phyloP scores from a whole-genome alignment of 2,113 vertebrate species.

The Onychostruthus taczanowskii region DNA sequence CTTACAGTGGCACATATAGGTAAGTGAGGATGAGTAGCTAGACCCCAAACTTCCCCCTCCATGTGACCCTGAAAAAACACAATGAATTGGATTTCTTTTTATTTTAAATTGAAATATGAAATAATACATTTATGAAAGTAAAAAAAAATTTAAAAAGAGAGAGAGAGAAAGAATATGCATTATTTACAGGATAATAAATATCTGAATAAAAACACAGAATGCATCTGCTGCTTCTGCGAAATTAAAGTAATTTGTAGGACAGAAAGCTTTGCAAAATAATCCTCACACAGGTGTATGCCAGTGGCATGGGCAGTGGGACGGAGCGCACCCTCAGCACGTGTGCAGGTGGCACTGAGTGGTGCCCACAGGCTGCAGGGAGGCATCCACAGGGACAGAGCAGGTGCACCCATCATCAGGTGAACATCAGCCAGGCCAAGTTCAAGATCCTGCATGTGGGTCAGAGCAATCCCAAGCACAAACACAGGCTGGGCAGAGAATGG shows the following conservation, averaged over 20 bases:
- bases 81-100: background rate
- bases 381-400: background rate
- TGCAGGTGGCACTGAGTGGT: background rate
- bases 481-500: background rate
- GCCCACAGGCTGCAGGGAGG: rapidly evolving
- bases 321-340: background rate
- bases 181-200: background rate
- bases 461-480: background rate
- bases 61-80: conserved; percentile 89
- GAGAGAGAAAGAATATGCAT: background rate
- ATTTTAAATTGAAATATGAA: background rate
- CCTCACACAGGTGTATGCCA: background rate
- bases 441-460: background rate
- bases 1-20: conserved; percentile 98
- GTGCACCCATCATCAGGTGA: rapidly evolving
- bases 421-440: background rate
- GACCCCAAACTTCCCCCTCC: conserved; percentile 98
- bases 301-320: background rate
- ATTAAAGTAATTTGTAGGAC: background rate
- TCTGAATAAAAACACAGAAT: background rate
- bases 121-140: background rate
- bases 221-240: background rate
- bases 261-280: background rate
- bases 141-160: background rate
- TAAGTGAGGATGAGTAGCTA: conserved; percentile 96